These are phyloP conservation scores for Ramphastos sulfuratus DNA, from an alignment of 2,113 vertebrate species.

Conservation along the genomic window DNA sequence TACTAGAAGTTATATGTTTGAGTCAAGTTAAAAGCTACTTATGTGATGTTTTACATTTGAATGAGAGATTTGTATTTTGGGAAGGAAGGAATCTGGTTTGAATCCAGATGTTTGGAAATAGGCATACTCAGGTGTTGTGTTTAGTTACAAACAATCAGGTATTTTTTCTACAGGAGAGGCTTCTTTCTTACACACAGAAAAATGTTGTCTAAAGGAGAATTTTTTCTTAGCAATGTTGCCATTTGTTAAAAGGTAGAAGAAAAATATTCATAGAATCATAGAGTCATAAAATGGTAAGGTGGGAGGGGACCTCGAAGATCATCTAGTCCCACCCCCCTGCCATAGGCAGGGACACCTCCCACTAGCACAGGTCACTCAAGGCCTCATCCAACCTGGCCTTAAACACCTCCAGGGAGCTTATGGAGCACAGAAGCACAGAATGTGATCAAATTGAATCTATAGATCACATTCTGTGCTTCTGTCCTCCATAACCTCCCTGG, in stretches of 20 bases:
- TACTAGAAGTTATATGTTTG: not conserved
- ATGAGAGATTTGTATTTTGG: not conserved
- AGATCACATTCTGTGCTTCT: too few species aligned
- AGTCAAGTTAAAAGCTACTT: not conserved
- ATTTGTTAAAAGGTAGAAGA: not conserved
- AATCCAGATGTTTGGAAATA: constrained; percentile 8
- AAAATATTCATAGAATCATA: too few species aligned
- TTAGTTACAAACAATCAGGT: not conserved
- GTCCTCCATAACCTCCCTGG: too few species aligned
- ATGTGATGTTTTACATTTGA: not conserved
- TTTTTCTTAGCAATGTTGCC: not conserved
- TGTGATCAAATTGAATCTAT: too few species aligned
- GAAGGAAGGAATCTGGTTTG: not conserved
- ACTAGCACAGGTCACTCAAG: too few species aligned
- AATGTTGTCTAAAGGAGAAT: not conserved
- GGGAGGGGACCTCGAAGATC: too few species aligned
- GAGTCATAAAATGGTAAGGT: too few species aligned
- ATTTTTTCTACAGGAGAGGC: not conserved
- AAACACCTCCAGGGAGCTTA: too few species aligned
- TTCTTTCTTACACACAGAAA: not conserved
- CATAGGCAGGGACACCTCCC: too few species aligned
- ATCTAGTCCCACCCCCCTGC: too few species aligned
- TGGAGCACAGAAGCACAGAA: too few species aligned
- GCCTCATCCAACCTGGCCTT: too few species aligned
- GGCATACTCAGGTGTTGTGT: not conserved